Percentiles rank a stretch among this genome's conserved stretches.
These are phyloP conservation scores for Halichoerus grypus DNA, from an alignment of 2,113 vertebrate species.

Conservation along the genomic window DNA sequence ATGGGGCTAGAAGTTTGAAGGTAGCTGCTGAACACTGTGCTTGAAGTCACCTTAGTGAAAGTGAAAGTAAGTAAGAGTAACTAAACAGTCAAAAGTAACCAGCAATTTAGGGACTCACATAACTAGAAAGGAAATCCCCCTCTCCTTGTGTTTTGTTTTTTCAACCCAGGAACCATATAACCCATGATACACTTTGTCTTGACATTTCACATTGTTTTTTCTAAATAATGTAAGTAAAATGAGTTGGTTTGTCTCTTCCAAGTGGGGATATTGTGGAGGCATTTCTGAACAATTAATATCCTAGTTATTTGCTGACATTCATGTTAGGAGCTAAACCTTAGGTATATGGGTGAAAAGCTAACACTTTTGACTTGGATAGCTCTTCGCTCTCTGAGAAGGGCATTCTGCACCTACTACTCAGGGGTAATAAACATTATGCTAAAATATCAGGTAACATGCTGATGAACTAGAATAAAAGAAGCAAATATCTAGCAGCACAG, in stretches of 20 bases:
- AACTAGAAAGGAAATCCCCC: background rate
- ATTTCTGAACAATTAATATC: background rate
- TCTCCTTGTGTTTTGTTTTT: background rate
- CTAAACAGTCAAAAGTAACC: background rate
- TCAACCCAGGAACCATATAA: background rate
- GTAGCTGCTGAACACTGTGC: background rate
- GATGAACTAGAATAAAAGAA: background rate
- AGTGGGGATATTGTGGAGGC: background rate
- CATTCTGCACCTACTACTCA: background rate
- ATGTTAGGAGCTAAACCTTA: background rate
- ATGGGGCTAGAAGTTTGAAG: background rate
- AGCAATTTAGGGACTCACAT: background rate
- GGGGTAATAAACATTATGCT: background rate
- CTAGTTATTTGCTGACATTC: background rate
- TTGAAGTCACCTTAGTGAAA: background rate
- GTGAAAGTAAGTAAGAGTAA: background rate
- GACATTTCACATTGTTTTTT: background rate
- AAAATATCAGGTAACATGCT: background rate
- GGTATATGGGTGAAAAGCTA: background rate
- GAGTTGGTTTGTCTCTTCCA: background rate
- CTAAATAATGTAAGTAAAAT: background rate
- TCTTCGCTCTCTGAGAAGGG: background rate
- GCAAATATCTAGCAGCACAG: too few species aligned
- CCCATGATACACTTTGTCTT: background rate
- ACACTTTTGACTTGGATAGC: background rate